Evolutionary conservation across 2,888 invertebrate genomes (phyloP), one percentile per base, ranked within the genome.

Genomic region (Pemphredon lugubris): DNA sequence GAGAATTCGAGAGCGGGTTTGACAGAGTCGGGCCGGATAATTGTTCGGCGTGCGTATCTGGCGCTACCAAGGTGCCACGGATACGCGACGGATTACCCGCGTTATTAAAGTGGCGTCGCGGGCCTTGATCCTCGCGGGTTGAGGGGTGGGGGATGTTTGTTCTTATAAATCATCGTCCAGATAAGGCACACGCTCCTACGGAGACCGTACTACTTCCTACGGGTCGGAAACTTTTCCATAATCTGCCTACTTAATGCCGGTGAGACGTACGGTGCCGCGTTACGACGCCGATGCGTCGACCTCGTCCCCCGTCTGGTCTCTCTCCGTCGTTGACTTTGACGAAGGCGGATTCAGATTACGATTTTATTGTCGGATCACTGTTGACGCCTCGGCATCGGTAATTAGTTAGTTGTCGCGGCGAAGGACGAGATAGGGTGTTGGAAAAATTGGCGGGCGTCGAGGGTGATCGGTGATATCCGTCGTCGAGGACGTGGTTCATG

Each of bases 161-260:
- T 86, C 89, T 86, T 87, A 82, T 89, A 89, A 89, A 89, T 89
- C 89, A 89, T 83, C 73, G 75, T 74, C 80, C 84, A 86, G 86
- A 85, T 81, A 82, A 80, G 76, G 76, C 72, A 67, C 69, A 71
- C 61, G 73, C 73, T 59, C 67, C 77, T 82, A 78, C 81, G 73
- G 81, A 75, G 68, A 72, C 57, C 78, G 67, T 73, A 66, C 78
- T 67, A 68, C 73, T 79, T 80, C 74, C 74, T 71, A 70, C 75
- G 75, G 63, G 65, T 67, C 75, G 70, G 82, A 88, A n/a, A 87
- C 81, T 86, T 87, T 88, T 87, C 86, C 87, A 84, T 85, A 85
- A 84, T 86, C 87, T 78, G 73, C 11, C 66, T 42, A 23, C 59
- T 78, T 71, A 75, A 75, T 65, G 59, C 63, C 72, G 40, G 34